Evolutionary conservation across 2,888 invertebrate genomes (phyloP), one percentile per base, ranked within the genome.

Genomic region (Drosophila testacea): DNA sequence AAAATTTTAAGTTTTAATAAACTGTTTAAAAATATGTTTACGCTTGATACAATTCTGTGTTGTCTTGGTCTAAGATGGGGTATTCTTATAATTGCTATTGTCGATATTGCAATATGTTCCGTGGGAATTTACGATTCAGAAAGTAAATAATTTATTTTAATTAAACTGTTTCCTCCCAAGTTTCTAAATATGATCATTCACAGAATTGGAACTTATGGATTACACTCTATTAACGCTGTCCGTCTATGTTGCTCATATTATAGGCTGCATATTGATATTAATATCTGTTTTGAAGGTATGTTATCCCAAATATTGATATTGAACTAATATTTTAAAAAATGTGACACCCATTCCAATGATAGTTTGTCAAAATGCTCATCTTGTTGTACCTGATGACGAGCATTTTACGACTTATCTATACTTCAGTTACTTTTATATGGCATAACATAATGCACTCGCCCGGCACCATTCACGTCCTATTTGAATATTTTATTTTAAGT

Each of bases 401-500:
- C 32, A 22, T n/a, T 7, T 7, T 46, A 16, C 57, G 64, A 32
- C 56, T 65, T 4, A 6, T 57, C 13, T 28, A 36, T 13, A 32
- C 13, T 22, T 27, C 54, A 10, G 10, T 10, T 46, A 13, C 32
- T 30, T 54, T 54, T 30, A 32, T 62, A 9, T 47, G 39, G 46
- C n/a, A 11, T 16, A 16, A 39, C 27, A 2, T 61, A 4, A 4
- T 11, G 39, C 2, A 54, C 16, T 7, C 52, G 10, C 10, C 11
- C 16, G 13, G 4, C 1, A 11, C 10, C 6, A 0, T 7, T 13
- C 4, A 28, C 1, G 36, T 6, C 9, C 1, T 52, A 11, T 42
- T 42, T 4, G 64, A 57, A n/a, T 57, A 51, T 51, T 16, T 51
- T 3, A 57, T 59, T 10, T 9, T 65, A 27, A 1, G 64, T 65